These are phyloP conservation scores for Pinctada fucata DNA, from an alignment of 2,888 invertebrate genomes.

Conservation along the genomic window DNA sequence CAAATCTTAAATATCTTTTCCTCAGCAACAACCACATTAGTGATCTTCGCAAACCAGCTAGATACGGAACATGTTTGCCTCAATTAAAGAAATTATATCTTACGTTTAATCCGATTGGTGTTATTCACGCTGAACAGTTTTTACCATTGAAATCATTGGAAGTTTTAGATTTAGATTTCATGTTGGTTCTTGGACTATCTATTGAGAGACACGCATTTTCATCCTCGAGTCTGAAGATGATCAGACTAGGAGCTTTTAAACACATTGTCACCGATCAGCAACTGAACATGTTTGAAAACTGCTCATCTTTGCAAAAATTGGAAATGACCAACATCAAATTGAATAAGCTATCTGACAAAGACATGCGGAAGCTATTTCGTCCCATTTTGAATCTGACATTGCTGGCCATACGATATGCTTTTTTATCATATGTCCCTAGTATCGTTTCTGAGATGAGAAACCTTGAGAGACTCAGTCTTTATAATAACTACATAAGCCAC, in stretches of 20 bases:
- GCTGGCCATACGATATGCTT: not conserved
- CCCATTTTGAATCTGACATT: not conserved
- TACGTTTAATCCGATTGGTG: not conserved
- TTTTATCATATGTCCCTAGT: not conserved
- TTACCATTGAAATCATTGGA: not conserved
- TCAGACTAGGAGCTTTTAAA: not conserved
- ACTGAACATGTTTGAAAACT: not conserved
- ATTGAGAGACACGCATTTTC: not conserved
- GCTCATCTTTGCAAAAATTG: not conserved
- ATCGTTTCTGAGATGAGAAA: conserved; percentile 3
- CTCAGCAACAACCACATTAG: not conserved
- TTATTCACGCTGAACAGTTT: not conserved
- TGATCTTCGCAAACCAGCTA: not conserved
- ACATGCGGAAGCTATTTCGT: not conserved
- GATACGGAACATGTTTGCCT: not conserved
- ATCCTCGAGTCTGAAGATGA: not conserved
- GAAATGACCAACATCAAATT: conserved; percentile 5
- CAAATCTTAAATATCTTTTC: not conserved
- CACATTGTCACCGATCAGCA: too few species aligned
- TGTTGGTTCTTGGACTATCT: not conserved
- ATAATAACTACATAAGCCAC: conserved; percentile 2
- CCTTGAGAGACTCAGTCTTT: not conserved
- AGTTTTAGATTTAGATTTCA: not conserved
- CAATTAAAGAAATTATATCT: not conserved
- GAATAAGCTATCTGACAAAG: not conserved